Evolutionary conservation across 2,888 invertebrate genomes (phyloP), one percentile per base, ranked within the genome.

Genomic region (Merodon equestris): DNA sequence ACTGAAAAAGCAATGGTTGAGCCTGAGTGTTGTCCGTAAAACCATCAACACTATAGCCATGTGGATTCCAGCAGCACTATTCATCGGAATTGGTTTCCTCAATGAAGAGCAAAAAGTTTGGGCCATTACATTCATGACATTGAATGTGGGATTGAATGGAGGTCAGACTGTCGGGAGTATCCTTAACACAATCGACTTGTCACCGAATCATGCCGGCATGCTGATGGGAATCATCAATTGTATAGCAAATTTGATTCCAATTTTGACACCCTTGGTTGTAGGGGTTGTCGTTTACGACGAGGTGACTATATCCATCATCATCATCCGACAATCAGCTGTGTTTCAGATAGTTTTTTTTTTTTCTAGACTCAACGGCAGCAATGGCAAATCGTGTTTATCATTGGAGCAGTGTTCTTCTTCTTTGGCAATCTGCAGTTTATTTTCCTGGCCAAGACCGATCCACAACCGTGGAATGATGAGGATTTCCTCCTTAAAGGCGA

Each of bases 391-490:
- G 92, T 94, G 19, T 94, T 94, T 87, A 92, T 92, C 85, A 88
- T 77, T 4, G 40, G 95, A 0, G 91, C 94, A 0, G 91, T 89
- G 9, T 89, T 94, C 9, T 95, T 94, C 85, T 90, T 94, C 76
- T 85, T 92, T 40, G 92, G 93, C 9, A 93, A 93, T 84, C 86
- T 93, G 14, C 90, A 93, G 82, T 96, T 93, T 85, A 84, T 94
- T 5, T 85, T 93, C 1, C 94, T 93, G 86, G 92, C 93, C 10
- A 91, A 92, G 17, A 92, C 92, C 0, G 89, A 91, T 77, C 89
- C 90, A 0, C 95, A 95, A 84, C 87, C 90, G 0, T 95, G 95
- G 95, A 93, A 94, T 84, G 91, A 91, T 90, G 92, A 84, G 4
- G 84, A 90, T 51, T 89, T 84, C 36, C 82, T 58, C 76, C 83